Percentiles rank a stretch among this genome's conserved stretches.
phyloP scores from a whole-genome alignment of 2,888 invertebrate species.

The Drosophila cognata region DNA sequence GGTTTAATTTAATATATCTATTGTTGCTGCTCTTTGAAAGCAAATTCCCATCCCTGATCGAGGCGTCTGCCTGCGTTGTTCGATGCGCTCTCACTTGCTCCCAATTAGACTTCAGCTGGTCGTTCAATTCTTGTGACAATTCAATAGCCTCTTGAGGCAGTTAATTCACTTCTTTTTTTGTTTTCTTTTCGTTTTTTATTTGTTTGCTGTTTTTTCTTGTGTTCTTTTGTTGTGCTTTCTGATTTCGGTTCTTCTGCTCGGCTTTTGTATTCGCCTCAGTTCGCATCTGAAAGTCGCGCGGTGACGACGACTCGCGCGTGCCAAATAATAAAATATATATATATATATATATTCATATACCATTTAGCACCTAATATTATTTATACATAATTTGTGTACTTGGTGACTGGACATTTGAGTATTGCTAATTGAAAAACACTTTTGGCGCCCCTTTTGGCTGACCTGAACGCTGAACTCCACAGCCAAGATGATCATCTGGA shows the following conservation, averaged over 20 bases:
- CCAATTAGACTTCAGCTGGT: conserved; percentile 58
- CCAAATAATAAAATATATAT: conserved; percentile 11
- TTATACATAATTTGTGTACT: conserved; percentile 30
- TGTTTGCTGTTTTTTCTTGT: not conserved
- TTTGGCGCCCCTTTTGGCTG: conserved; percentile 25
- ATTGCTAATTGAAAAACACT: conserved; percentile 42
- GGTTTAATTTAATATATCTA: not conserved
- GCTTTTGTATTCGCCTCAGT: conserved; percentile 51
- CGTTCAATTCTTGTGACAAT: conserved; percentile 69
- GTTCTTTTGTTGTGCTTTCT: conserved; percentile 51
- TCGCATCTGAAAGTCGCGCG: conserved; percentile 63
- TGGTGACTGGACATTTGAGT: conserved; percentile 13
- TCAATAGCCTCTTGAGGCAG: conserved; percentile 71
- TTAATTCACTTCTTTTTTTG: conserved; percentile 22
- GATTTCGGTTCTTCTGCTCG: conserved; percentile 46
- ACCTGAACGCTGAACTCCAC: conserved; percentile 47
- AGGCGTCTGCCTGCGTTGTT: conserved; percentile 24
- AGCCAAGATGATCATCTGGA: conserved; percentile 83
- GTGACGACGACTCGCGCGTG: conserved; percentile 66
- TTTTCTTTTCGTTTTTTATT: conserved; percentile 20
- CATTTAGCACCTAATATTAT: conserved; percentile 13
- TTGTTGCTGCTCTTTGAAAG: not conserved
- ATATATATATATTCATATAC: not conserved
- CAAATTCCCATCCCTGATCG: conserved; percentile 44
- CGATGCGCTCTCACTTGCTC: conserved; percentile 65